Conservation (phyloP, 2,797 vertebrate genomes). For the Ptychadena robeensis region DNA sequence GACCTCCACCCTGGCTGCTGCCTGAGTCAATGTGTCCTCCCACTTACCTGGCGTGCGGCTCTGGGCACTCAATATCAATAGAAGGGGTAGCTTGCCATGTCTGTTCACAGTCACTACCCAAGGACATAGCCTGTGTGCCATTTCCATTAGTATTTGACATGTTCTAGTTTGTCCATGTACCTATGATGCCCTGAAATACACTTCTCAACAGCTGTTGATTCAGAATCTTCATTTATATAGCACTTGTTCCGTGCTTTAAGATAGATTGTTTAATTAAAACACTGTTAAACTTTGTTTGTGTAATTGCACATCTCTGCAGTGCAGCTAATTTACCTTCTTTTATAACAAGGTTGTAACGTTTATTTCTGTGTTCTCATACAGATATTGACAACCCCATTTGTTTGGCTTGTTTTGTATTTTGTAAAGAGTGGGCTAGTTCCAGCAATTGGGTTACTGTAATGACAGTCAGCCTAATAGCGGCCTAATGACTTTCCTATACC, state of each 20-base stretch:
- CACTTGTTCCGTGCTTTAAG: background rate
- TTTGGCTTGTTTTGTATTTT: slow-evolving; percentile 9
- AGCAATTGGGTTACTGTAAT: slow-evolving; percentile 3
- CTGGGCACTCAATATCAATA: too few relatives aligned
- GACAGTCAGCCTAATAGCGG: slow-evolving; percentile 36
- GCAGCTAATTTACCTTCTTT: background rate
- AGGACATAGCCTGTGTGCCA: background rate
- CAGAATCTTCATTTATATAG: background rate
- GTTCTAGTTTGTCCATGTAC: background rate
- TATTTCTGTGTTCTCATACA: background rate
- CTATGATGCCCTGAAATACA: background rate
- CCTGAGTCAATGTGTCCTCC: too few relatives aligned
- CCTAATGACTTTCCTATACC: slow-evolving; percentile 40
- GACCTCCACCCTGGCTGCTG: too few relatives aligned
- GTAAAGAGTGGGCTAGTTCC: background rate
- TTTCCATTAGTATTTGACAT: background rate
- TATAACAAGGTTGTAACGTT: background rate
- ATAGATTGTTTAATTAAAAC: slow-evolving; percentile 14
- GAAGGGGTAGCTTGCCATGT: too few relatives aligned
- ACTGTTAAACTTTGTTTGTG: background rate
- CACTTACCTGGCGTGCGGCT: too few relatives aligned
- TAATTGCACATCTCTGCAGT: background rate
- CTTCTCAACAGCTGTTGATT: background rate
- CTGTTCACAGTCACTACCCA: too few relatives aligned
- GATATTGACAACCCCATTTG: slow-evolving; percentile 11